Evolutionary conservation across 2,113 vertebrate species (phyloP).

Genomic region (Brachirus orientalis): DNA sequence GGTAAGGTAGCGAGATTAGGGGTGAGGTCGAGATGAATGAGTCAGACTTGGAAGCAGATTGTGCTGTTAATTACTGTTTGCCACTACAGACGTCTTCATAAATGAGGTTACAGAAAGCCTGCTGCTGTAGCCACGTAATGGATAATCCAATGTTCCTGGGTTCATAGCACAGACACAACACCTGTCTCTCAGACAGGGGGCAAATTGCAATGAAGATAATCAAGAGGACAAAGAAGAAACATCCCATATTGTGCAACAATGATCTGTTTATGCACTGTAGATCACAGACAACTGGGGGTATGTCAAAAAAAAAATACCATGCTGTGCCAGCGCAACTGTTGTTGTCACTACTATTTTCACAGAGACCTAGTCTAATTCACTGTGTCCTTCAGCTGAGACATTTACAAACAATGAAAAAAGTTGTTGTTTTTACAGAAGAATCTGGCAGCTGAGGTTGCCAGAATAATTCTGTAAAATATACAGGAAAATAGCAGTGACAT

Average conservation of each 20-base stretch:
- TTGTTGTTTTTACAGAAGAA: no score
- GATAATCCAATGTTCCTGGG: slow-evolving; percentile 27
- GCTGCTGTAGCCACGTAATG: slow-evolving; percentile 18
- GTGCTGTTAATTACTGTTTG: slow-evolving; percentile 58
- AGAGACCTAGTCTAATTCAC: not conserved
- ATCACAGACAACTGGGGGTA: not conserved
- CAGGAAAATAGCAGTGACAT: no score
- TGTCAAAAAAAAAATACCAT: no score
- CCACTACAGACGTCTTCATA: slow-evolving; percentile 38
- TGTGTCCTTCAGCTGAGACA: no score
- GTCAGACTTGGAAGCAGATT: slow-evolving; percentile 47
- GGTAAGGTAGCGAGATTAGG: not conserved
- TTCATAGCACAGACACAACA: slow-evolving; percentile 36
- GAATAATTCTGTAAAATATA: no score
- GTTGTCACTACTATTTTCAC: not conserved
- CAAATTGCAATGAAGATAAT: slow-evolving; percentile 9
- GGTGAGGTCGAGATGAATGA: slow-evolving; percentile 36
- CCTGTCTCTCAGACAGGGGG: slow-evolving; percentile 20
- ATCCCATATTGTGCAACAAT: not conserved
- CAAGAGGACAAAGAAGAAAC: slow-evolving; percentile 9
- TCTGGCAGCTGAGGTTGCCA: no score
- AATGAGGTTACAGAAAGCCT: slow-evolving; percentile 17
- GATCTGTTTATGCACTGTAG: no score
- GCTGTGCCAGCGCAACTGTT: no score
- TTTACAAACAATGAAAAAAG: no score